Evolutionary conservation across 2,797 vertebrate species (phyloP), one percentile per base, ranked within the genome.

Genomic region (Eulemur albifrons): DNA sequence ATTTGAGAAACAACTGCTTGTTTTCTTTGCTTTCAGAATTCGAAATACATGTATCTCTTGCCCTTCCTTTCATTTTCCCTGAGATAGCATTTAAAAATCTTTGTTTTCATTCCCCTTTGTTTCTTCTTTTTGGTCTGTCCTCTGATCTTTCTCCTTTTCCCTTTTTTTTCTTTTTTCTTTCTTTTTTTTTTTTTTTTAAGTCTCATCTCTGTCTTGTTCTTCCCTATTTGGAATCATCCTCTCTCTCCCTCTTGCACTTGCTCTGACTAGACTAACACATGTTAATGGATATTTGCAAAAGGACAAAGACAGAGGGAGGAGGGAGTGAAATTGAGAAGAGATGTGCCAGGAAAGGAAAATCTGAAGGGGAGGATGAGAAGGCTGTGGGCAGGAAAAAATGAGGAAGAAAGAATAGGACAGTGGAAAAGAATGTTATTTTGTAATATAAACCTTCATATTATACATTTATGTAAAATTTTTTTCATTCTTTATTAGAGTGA

Each of bases 271-370:
- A 67, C n/a, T 81, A 91, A 82, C 23, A 76, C 63, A 54, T 48
- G 4, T 82, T 94, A 72, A 80, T 86, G 61, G 96, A 72, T 27
- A 38, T 70, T 52, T 86, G 45, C 79, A 79, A 90, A 95, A 88
- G 93, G 57, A 85, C 23, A 73, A 57, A 65, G 86, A 45, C 17
- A 48, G 45, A 52, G 38, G 61, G 65, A 61, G 59, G 20, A 70
- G 38, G 61, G 87, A 40, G 40, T 20, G 35, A 75, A 61, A 25
- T 17, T 15, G 54, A 27, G 11, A 27, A 52, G 63, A 52, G 57
- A 52, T 9, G 40, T 18, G n/a, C 65, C 20, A 14, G 45, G 52
- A 59, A 88, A 79, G 25, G 12, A n/a, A 79, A 75, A 48, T 43
- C 87, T 35, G 4, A 43, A 65, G 65, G 57, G 18, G 79, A 73